Conservation (phyloP, 2,113 vertebrate species). For the Ailurus styani region DNA sequence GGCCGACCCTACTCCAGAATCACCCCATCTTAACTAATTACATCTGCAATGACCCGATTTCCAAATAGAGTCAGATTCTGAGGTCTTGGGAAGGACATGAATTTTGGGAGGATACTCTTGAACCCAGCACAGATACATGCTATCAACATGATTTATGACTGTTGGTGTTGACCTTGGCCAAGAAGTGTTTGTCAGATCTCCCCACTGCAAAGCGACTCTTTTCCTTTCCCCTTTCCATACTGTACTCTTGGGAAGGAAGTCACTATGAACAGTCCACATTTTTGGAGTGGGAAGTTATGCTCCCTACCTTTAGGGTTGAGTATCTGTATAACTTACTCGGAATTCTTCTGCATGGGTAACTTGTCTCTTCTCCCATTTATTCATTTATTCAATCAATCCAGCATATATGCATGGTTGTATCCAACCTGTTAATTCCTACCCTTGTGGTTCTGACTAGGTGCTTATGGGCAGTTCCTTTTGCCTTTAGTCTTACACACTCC, state of each 20-base stretch:
- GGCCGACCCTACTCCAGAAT: not conserved
- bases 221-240: not conserved
- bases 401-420: not conserved
- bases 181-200: not conserved
- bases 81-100: not conserved
- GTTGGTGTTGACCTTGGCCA: not conserved
- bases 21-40: not conserved
- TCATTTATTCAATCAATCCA: not conserved
- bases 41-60: not conserved
- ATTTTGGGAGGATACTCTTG: not conserved
- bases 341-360: not conserved
- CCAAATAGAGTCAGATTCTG: not conserved
- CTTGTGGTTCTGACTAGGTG: not conserved
- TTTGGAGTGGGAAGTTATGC: not conserved
- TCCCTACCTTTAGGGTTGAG: not conserved
- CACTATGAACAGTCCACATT: not conserved
- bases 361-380: not conserved
- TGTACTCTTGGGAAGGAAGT: not conserved
- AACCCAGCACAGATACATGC: not conserved
- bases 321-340: not conserved
- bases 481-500: not conserved
- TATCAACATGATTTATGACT: not conserved
- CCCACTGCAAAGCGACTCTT: not conserved
- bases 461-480: not conserved
- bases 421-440: not conserved